Base-by-base conservation (phyloP, 1,140 invertebrate species). In the Cecropterus lyciades region DNA sequence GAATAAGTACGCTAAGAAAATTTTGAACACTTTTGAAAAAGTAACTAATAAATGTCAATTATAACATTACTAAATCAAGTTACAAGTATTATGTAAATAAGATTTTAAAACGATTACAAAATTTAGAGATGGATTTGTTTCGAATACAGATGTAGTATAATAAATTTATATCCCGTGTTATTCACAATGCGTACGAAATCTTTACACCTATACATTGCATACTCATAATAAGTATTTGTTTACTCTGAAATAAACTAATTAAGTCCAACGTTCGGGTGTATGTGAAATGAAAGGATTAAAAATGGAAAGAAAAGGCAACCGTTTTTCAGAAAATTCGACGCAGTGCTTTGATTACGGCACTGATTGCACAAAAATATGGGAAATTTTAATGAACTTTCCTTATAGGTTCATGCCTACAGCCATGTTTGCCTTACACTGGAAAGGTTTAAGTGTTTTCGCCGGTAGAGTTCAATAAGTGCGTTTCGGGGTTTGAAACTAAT, bases 281-380 rank as follows among this genome's bases (percentile, higher is more conserved):
- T 45, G 8, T 45, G 43, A 45, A 45, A 45, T 45, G 43, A 45
- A 14, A 45, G 43, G 20, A 53, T 53, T 53, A 9, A 53, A 53
- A 53, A 24, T 9, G 3, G 14, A 53, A 33, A 16, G 24, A 15
- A 53, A 33, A 53, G 43, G 9, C 45, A 46, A 10, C 15, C 15
- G 4, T 46, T 46, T 46, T 52, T 15, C 24, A 14, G 9, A 40
- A 55, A 55, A 40, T 37, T 40, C 51, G 24, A 14, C 27, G 24
- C 24, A 30, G 51, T 15, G 14, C 51, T 55, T 37, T 55, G 51
- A 55, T 55, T 55, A 55, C 14, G 7, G 51, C 30, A 55, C 51
- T 55, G 27, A 52, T 52, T 52, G 49, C 49, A 52, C 51, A 40
- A 55, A 55, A 55, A 55, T 55, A 55, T 55, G 33, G 33, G 30